These are phyloP conservation scores for Rhea americana DNA, from an alignment of 2,113 vertebrate species.

Conservation along the genomic window DNA sequence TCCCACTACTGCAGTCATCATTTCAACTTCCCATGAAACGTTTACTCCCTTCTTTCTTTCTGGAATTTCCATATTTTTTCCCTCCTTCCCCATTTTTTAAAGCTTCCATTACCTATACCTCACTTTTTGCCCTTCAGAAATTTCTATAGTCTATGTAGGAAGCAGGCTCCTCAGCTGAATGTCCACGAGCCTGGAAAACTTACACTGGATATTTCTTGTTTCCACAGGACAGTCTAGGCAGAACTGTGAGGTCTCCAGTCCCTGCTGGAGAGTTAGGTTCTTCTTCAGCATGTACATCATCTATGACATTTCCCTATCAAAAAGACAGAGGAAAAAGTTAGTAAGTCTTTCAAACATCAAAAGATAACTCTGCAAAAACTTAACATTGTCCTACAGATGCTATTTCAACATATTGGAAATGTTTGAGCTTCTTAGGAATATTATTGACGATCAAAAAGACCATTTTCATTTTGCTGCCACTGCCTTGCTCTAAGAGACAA, in stretches of 20 bases:
- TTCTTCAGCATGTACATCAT: background rate
- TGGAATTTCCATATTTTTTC: background rate
- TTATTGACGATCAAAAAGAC: background rate
- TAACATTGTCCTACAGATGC: background rate
- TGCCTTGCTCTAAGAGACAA: background rate
- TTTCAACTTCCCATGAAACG: background rate
- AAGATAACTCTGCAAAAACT: background rate
- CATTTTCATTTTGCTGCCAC: background rate
- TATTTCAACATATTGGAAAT: background rate
- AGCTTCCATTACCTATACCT: background rate
- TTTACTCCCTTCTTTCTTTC: background rate
- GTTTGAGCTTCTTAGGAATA: background rate
- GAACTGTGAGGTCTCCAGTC: background rate
- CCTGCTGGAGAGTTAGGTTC: background rate
- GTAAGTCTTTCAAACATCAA: background rate
- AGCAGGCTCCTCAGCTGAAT: background rate
- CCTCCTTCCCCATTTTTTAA: background rate
- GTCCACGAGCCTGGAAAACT: background rate
- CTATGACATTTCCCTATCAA: background rate
- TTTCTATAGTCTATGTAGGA: background rate
- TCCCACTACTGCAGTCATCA: background rate
- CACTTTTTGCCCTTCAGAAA: background rate
- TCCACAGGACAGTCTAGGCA: background rate
- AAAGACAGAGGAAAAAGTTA: background rate
- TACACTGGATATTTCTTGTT: background rate